These are phyloP conservation scores for Pteropus rufus DNA, from an alignment of 2,797 vertebrate genomes.

Conservation along the genomic window DNA sequence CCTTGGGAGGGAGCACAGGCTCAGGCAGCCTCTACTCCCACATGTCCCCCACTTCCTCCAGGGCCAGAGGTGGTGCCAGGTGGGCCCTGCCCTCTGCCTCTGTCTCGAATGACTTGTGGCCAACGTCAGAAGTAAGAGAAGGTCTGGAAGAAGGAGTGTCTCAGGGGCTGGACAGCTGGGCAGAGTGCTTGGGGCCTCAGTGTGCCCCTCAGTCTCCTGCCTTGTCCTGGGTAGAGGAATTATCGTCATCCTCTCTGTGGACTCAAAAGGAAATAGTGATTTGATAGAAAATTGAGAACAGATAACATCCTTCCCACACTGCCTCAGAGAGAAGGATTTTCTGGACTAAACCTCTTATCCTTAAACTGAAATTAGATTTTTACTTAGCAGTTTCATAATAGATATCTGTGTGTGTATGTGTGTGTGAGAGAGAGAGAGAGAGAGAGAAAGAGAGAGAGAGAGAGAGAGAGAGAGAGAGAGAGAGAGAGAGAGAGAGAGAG, in stretches of 20 bases:
- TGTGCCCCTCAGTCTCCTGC: not conserved
- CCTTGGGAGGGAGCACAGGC: not conserved
- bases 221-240: not conserved
- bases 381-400: conserved; percentile 29
- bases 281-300: conserved; percentile 7
- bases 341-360: conserved; percentile 19
- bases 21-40: not conserved
- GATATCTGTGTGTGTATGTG: not conserved
- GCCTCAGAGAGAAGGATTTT: conserved; percentile 46
- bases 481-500: not conserved
- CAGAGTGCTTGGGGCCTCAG: not conserved
- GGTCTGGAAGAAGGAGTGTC: not conserved
- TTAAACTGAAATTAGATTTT: conserved; percentile 51
- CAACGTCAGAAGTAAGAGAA: not conserved
- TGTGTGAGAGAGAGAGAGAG: not conserved
- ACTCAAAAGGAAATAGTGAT: not conserved
- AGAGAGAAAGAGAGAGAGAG: not conserved
- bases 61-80: not conserved
- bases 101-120: not conserved
- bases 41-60: not conserved
- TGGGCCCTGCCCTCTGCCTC: not conserved
- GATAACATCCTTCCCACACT: not conserved
- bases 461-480: not conserved
- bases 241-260: not conserved
- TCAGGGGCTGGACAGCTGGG: not conserved